Base-by-base conservation (phyloP, 2,888 invertebrate genomes). In the Phyto melanocephala region DNA sequence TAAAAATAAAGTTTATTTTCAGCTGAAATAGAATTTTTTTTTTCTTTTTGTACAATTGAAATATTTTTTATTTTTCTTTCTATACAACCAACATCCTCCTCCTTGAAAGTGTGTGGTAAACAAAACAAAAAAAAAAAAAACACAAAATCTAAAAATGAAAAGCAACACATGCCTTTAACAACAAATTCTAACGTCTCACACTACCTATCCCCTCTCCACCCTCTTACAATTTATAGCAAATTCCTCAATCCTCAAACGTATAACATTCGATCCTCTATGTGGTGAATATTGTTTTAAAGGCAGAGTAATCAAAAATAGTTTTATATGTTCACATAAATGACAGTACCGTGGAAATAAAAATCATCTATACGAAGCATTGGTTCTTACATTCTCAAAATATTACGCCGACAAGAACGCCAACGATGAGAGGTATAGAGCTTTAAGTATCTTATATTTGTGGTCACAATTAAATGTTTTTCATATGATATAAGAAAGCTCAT, bases 1-100 rank as follows among this genome's bases (percentile, higher is more conserved):
- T 78, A 81, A 81, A 81, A 81, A 81, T 81, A 81, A 82, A 82
- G 52, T 82, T 81, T 70, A 63, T 60, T 74, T 79, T 72, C 52
- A 67, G 20, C 65, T 60, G n/a, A 67, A 79, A 65, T 17, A 2
- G 60, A 40, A 47, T 24, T 74, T 8, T 54, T 33, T 54, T 22
- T 56, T n/a, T 17, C 1, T 28, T 8, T 56, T 13, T 17, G 24
- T n/a, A 17, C 50, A 15, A 47, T 74, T 54, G 22, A 54, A 35
- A 56, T 42, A 24, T 15, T 40, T n/a, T n/a, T 50, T 71, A 37
- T 63, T 77, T 77, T 47, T 72, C 45, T 67, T 28, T 28, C 6
- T 28, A 28, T 6, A 28, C 28, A 6, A 28, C 65, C 42, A 79
- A 71, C 77, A 82, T 82, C 82, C 82, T 82, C 75, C 82, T 82